Conservation (phyloP, 2,797 vertebrate genomes). For the Prunella strophiata region DNA sequence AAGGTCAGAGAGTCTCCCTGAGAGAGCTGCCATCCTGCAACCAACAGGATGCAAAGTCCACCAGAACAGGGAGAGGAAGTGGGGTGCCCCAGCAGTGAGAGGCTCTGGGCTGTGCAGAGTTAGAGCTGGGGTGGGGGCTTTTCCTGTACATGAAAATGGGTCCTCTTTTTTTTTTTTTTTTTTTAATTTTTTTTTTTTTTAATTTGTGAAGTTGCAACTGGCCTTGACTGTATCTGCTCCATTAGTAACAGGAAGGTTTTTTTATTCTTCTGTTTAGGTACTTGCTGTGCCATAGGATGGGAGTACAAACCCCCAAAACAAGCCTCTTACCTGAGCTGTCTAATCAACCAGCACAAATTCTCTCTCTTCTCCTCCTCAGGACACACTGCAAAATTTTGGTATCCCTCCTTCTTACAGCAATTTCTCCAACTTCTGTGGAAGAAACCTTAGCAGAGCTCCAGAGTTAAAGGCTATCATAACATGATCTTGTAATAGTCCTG, state of each 20-base stretch:
- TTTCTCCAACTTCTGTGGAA: neutral
- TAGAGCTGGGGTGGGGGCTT: neutral
- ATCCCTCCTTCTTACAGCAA: neutral
- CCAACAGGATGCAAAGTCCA: neutral
- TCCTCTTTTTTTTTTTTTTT: neutral
- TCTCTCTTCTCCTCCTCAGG: neutral
- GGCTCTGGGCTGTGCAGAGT: accelerated
- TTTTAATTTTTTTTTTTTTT: too few species aligned
- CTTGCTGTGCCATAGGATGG: neutral
- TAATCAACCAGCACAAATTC: neutral
- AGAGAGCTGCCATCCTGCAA: neutral
- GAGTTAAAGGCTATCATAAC: neutral
- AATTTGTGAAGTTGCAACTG: neutral
- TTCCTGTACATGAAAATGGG: neutral
- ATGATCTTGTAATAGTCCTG: neutral
- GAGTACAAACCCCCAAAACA: neutral
- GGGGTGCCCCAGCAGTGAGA: neutral
- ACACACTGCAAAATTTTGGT: neutral
- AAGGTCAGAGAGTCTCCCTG: neutral
- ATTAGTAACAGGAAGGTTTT: neutral
- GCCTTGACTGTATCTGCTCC: neutral
- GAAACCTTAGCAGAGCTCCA: neutral
- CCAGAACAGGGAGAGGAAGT: neutral
- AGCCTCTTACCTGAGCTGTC: neutral
- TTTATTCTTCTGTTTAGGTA: neutral